These are phyloP conservation scores for Acromyrmex echinatior DNA, from an alignment of 1,140 invertebrate genomes.

Conservation along the genomic window DNA sequence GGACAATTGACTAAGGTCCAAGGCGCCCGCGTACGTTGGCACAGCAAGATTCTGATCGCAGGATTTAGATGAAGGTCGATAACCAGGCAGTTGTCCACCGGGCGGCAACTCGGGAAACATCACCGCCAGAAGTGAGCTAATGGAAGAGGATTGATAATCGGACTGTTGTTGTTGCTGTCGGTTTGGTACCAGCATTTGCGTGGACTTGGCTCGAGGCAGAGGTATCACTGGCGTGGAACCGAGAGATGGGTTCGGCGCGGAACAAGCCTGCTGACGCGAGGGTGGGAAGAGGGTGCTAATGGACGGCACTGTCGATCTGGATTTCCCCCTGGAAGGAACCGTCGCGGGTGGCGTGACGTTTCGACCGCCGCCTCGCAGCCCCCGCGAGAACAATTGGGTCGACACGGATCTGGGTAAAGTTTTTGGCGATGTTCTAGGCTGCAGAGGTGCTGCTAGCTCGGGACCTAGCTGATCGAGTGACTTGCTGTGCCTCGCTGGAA, in stretches of 20 bases:
- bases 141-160: conserved; percentile 80
- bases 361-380: conserved; percentile 69
- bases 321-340: conserved; percentile 82
- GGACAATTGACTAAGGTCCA: conserved; percentile 79
- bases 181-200: conserved; percentile 82
- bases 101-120: conserved; percentile 84
- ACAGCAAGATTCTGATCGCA: conserved; percentile 77
- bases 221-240: conserved; percentile 81
- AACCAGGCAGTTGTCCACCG: conserved; percentile 82
- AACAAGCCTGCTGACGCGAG: conserved; percentile 80
- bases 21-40: conserved; percentile 77
- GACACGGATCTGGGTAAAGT: conserved; percentile 84
- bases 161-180: conserved; percentile 56
- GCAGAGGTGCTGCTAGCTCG: conserved; percentile 77
- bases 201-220: conserved; percentile 84
- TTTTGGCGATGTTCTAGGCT: conserved; percentile 80
- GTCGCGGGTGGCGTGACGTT: conserved; percentile 82
- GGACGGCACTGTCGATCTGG: conserved; percentile 81
- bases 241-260: conserved; percentile 82
- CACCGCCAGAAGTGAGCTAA: conserved; percentile 82
- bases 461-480: conserved; percentile 91
- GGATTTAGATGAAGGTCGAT: conserved; percentile 76
- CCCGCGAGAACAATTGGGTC: conserved; percentile 82
- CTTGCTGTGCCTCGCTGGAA: conserved; percentile 92
- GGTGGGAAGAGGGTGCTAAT: conserved; percentile 81